Base-by-base conservation (phyloP, 1,140 invertebrate species). In the Ips nitidus region DNA sequence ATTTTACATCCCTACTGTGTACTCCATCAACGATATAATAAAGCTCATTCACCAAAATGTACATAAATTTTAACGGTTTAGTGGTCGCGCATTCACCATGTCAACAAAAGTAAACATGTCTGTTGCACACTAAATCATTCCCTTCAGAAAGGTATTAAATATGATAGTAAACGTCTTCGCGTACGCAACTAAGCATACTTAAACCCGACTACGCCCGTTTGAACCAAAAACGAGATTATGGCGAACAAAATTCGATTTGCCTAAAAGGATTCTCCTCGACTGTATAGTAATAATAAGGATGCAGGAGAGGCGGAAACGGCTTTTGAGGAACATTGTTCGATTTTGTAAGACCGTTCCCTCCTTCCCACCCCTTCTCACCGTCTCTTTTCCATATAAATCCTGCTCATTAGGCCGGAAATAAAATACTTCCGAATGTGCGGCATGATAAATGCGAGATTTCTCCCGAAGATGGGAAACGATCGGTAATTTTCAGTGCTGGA, bases 161-260 rank as follows among this genome's bases (percentile, higher is more conserved):
- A 22, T 22, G 22, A 22, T 22, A 22, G 22, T 22, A 22, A 22
- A 22, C 22, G 22, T 22, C 22, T 22, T 22, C 22, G 22, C 22
- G 22, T 22, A 22, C 22, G 22, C 50, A 67, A 68, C 59, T 64
- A 63, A 72, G 60, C 57, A 70, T 70, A 70, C 70, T 69, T 72
- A 72, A 72, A 61, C 41, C 50, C 47, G 22, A 41, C 55, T 22
- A 70, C 66, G 59, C 45, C 52, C 61, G 66, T 69, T 72, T 66
- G 52, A 66, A 58, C 71, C 58, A 41, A 47, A 62, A 63, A 69
- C 52, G 47, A 65, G 62, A 64, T 64, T 64, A 66, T 39, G 41
- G 69, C 42, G 5, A 62, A 53, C 40, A 60, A 55, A 58, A 72
- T 72, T 72, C 71, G 71, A 72, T 69, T 70, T 66, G 58, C 58